Conservation (phyloP, 2,797 vertebrate genomes). For the Cynodonichthys magdalenae region DNA sequence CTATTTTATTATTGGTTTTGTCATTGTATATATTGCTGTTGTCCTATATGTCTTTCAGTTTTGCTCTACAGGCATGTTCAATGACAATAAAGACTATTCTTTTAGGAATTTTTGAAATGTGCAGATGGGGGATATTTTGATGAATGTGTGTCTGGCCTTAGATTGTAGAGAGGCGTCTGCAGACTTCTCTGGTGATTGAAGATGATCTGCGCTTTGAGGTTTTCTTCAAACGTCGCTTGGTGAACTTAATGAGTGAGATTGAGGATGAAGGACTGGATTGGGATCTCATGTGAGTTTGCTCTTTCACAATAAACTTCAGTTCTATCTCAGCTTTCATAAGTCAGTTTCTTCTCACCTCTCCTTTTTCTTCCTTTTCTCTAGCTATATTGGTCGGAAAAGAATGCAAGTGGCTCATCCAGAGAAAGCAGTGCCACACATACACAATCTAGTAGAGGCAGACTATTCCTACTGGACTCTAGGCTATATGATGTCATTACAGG, state of each 20-base stretch:
- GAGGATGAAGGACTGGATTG: slow-evolving; percentile 84
- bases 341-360: background rate
- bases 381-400: slow-evolving; percentile 92
- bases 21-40: no score
- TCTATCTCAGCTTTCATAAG: background rate
- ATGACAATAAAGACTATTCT: no score
- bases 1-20: no score
- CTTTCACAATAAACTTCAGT: background rate
- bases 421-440: slow-evolving; percentile 87
- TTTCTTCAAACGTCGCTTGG: slow-evolving; percentile 91
- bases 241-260: slow-evolving; percentile 88
- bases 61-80: no score
- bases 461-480: slow-evolving; percentile 95
- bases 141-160: slow-evolving; percentile 46
- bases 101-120: background rate
- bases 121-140: background rate
- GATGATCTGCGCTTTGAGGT: slow-evolving; percentile 94
- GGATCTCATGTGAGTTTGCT: slow-evolving; percentile 88
- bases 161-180: slow-evolving; percentile 82
- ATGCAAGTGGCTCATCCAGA: slow-evolving; percentile 93
- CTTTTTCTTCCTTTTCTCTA: slow-evolving; percentile 46
- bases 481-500: slow-evolving; percentile 89
- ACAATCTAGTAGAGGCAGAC: slow-evolving; percentile 90
- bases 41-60: no score
- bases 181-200: slow-evolving; percentile 87